phyloP scores from a whole-genome alignment of 2,888 invertebrate genomes.

The Mactromeris polynyma region DNA sequence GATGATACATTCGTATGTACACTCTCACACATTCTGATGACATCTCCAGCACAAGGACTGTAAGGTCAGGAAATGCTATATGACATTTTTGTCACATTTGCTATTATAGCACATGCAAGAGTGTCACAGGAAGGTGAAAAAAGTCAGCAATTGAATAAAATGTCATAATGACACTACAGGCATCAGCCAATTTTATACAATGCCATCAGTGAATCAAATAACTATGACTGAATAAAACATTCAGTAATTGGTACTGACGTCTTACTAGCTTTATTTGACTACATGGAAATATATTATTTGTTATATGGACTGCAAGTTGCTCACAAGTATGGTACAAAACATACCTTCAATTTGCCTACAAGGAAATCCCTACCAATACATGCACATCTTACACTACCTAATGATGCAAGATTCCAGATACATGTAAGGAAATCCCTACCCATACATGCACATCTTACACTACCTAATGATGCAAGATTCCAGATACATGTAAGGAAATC shows the following conservation, averaged over 20 bases:
- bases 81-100: not conserved
- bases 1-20: not conserved
- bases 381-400: no score
- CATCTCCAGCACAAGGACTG: not conserved
- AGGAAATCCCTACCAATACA: no score
- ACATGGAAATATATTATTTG: no score
- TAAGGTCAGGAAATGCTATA: not conserved
- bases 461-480: no score
- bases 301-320: no score
- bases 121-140: not conserved
- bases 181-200: not conserved
- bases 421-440: no score
- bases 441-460: no score
- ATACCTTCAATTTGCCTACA: no score
- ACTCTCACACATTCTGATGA: not conserved
- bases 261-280: not conserved
- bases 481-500: no score
- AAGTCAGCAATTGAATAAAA: not conserved
- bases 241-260: not conserved
- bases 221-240: not conserved
- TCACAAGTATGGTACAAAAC: no score
- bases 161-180: not conserved
- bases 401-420: no score
- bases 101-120: not conserved
- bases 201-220: not conserved